phyloP scores from a whole-genome alignment of 2,888 invertebrate genomes.

The Oxytorus armatus region DNA sequence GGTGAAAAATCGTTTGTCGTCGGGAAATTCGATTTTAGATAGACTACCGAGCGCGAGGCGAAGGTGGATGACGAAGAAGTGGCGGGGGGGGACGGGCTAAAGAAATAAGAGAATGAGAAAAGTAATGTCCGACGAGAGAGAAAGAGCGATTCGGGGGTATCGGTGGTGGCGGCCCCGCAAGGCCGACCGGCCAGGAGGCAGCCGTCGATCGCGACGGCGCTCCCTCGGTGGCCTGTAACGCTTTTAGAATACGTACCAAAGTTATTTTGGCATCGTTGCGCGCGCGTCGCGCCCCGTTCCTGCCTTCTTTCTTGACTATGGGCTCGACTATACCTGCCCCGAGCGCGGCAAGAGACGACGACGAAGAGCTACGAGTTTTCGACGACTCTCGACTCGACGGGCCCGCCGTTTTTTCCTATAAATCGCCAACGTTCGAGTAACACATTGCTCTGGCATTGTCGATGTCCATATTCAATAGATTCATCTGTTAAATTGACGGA shows the following conservation, averaged over 20 bases:
- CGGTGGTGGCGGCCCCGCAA: conserved; percentile 66
- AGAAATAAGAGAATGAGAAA: conserved; percentile 61
- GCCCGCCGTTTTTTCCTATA: conserved; percentile 37
- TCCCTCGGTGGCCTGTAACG: conserved; percentile 78
- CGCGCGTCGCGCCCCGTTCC: conserved; percentile 74
- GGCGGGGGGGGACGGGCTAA: no score
- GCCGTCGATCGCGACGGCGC: conserved; percentile 74
- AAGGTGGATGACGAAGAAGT: conserved; percentile 66
- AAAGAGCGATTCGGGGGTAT: conserved; percentile 47
- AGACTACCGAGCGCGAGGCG: conserved; percentile 45
- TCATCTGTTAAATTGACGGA: no score
- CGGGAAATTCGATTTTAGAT: conserved; percentile 70
- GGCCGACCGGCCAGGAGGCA: conserved; percentile 67
- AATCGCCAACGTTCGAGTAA: not conserved
- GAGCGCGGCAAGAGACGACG: conserved; percentile 45
- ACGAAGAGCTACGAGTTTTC: conserved; percentile 19
- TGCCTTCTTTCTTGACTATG: conserved; percentile 68
- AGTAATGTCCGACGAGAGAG: conserved; percentile 56
- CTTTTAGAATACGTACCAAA: conserved; percentile 82
- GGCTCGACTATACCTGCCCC: conserved; percentile 28
- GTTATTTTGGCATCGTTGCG: conserved; percentile 82
- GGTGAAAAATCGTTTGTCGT: conserved; percentile 39
- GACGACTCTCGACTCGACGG: conserved; percentile 51
- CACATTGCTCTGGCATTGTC: no score
- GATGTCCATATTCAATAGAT: no score